phyloP scores from a whole-genome alignment of 2,797 vertebrate genomes.

The Hapalemur alaotrensis region DNA sequence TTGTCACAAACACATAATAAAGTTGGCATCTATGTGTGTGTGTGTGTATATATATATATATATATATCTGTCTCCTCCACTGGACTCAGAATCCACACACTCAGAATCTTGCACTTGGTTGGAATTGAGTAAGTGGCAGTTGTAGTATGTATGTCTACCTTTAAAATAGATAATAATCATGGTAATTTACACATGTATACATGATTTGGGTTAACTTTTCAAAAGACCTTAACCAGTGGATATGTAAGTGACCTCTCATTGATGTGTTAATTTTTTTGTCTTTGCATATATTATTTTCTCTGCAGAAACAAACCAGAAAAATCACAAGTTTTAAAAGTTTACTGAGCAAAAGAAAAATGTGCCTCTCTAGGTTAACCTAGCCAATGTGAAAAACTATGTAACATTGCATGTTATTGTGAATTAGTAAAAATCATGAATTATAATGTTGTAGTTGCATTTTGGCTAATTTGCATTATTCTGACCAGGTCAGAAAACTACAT shows the following conservation, averaged over 20 bases:
- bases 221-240: conserved; percentile 9
- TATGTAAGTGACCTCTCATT: background rate
- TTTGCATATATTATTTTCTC: background rate
- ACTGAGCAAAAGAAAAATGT: background rate
- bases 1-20: background rate
- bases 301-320: background rate
- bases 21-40: background rate
- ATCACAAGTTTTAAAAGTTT: background rate
- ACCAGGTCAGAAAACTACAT: background rate
- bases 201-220: background rate
- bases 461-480: conserved; percentile 27
- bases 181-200: background rate
- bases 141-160: background rate
- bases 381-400: background rate
- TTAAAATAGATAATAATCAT: background rate
- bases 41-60: fast-evolving
- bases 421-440: conserved; percentile 5
- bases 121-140: background rate
- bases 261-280: background rate
- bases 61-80: background rate
- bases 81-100: background rate
- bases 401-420: background rate
- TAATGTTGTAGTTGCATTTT: background rate
- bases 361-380: background rate
- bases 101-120: background rate